A percentile compares a stretch with the other conserved stretches of the same genome.
Conservation (phyloP, 1,140 invertebrate species). For the Anoplolepis gracilipes region DNA sequence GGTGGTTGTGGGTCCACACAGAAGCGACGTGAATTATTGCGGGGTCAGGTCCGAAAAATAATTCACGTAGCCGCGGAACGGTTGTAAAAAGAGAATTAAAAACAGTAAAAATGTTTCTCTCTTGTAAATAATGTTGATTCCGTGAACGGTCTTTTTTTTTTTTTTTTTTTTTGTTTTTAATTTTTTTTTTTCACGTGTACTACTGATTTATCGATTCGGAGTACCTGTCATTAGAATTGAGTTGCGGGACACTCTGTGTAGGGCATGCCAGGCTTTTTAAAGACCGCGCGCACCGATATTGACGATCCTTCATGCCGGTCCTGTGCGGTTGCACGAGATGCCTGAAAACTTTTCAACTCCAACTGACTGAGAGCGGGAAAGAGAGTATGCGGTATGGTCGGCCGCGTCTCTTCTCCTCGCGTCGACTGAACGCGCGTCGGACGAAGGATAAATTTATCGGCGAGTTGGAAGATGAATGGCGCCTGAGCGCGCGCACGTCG, state of each 20-base stretch:
- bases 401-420: background rate
- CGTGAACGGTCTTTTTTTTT: background rate
- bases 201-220: conserved; percentile 26
- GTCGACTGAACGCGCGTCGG: conserved; percentile 1
- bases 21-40: conserved; percentile 41
- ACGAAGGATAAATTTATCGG: conserved; percentile 51
- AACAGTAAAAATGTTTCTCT: conserved; percentile 26
- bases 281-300: background rate
- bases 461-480: conserved; percentile 37
- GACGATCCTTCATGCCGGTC: conserved; percentile 14
- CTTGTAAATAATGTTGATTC: conserved; percentile 33
- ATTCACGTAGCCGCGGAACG: conserved; percentile 24
- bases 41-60: conserved; percentile 15
- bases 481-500: background rate
- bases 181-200: background rate
- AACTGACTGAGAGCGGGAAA: background rate
- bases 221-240: conserved; percentile 31
- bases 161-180: no score
- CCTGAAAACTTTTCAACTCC: conserved; percentile 24
- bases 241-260: background rate
- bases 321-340: background rate
- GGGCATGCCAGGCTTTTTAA: conserved; percentile 36
- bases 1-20: background rate
- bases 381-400: no score
- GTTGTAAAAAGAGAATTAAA: conserved; percentile 30